phyloP scores from a whole-genome alignment of 2,113 vertebrate species.

The Scalopus aquaticus region DNA sequence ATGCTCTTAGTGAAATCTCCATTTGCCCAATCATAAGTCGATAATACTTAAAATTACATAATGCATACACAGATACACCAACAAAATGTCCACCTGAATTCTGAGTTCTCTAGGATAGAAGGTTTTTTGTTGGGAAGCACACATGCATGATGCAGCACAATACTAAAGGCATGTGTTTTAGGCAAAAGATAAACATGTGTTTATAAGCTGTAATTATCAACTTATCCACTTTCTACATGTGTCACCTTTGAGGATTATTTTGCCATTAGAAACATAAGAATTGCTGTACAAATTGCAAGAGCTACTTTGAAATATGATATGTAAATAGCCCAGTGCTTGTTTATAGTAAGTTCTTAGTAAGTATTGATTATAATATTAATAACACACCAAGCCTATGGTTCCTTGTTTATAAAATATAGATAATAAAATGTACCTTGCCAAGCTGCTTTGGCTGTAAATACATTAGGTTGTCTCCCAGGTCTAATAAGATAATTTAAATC shows the following conservation, averaged over 20 bases:
- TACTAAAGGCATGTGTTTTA: background rate
- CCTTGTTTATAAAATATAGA: background rate
- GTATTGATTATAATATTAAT: background rate
- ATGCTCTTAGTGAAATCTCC: background rate
- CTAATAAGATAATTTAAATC: conserved; percentile 25
- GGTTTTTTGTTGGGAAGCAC: background rate
- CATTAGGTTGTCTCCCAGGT: background rate
- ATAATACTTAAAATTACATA: background rate
- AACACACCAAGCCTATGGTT: background rate
- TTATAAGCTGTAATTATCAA: background rate
- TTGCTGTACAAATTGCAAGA: background rate
- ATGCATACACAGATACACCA: background rate
- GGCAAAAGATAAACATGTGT: background rate
- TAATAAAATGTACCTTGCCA: background rate
- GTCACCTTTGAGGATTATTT: background rate
- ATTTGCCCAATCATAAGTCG: no score
- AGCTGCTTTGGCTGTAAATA: background rate
- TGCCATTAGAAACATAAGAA: background rate
- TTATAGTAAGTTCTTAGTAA: background rate
- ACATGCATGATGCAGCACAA: background rate
- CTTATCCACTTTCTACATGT: background rate
- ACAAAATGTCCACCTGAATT: background rate
- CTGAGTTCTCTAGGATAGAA: background rate
- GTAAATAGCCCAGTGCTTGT: background rate
- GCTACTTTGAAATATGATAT: background rate